Conservation (phyloP, 1,140 invertebrate species). For the Drosophila novamexicana region DNA sequence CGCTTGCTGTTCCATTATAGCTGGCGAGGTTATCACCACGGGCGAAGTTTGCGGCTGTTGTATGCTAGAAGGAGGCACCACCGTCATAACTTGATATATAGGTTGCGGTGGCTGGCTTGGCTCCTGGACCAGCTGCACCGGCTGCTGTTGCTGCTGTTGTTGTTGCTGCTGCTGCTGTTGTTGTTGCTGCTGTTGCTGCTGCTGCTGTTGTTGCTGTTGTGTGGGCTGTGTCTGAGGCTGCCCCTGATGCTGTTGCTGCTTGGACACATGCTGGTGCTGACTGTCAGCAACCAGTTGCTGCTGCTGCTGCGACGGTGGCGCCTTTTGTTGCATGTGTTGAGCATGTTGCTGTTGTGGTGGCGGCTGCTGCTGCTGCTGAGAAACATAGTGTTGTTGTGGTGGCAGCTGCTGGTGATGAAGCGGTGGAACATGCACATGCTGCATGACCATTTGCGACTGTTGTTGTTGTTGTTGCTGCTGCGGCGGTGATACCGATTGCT, state of each 20-base stretch:
- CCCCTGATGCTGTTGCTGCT: slow-evolving; percentile 71
- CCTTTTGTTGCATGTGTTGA: slow-evolving; percentile 78
- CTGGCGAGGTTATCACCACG: slow-evolving; percentile 58
- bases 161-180: slow-evolving; percentile 34
- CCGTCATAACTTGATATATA: slow-evolving; percentile 59
- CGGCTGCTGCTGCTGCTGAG: slow-evolving; percentile 82
- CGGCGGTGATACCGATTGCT: slow-evolving; percentile 63
- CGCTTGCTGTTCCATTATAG: slow-evolving; percentile 59
- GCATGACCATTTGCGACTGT: slow-evolving; percentile 62
- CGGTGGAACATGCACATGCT: slow-evolving; percentile 61
- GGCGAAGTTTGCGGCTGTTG: slow-evolving; percentile 82
- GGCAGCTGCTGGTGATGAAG: slow-evolving; percentile 76
- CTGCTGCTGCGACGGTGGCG: slow-evolving; percentile 84
- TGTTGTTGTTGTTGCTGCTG: slow-evolving; percentile 43
- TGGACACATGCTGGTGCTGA: slow-evolving; percentile 76
- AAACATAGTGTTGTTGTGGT: slow-evolving; percentile 84
- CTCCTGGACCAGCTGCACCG: slow-evolving; percentile 50
- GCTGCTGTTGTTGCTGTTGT: slow-evolving; percentile 41
- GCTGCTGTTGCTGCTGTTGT: slow-evolving; percentile 40
- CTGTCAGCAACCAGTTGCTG: slow-evolving; percentile 42
- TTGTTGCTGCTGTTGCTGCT: slow-evolving; percentile 54
- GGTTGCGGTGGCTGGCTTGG: slow-evolving; percentile 51
- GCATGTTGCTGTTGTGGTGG: slow-evolving; percentile 71
- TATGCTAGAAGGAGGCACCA: slow-evolving; percentile 30
- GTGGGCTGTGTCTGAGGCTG: slow-evolving; percentile 54